Percentiles rank a stretch among this genome's conserved stretches.
These are phyloP conservation scores for Anser brachyrhynchus DNA, from an alignment of 2,113 vertebrate genomes.

Conservation along the genomic window DNA sequence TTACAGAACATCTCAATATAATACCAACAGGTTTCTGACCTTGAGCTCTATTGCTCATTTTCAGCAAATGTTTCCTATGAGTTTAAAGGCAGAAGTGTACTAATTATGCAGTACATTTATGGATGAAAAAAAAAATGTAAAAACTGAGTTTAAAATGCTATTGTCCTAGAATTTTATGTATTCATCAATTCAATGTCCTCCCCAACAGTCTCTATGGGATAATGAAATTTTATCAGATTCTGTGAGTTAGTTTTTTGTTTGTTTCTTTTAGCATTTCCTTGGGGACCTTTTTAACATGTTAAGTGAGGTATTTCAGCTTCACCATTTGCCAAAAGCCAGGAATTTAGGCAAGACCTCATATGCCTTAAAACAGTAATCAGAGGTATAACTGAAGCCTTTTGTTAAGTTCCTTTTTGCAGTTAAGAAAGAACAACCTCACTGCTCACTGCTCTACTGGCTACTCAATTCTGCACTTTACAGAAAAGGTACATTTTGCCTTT, in stretches of 20 bases:
- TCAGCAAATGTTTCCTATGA: neutral
- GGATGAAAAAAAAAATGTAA: neutral
- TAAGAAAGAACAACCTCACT: neutral
- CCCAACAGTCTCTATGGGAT: neutral
- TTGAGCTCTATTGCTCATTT: slow-evolving; percentile 17
- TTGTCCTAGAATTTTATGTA: neutral
- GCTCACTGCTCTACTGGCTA: neutral
- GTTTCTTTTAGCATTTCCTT: neutral
- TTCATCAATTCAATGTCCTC: neutral
- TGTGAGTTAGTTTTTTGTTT: neutral
- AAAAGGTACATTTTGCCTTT: neutral
- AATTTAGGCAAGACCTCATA: neutral
- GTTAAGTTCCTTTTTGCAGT: neutral
- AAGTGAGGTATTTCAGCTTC: neutral
- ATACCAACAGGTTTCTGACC: slow-evolving; percentile 3
- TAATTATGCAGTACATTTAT: neutral
- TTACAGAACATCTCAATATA: neutral
- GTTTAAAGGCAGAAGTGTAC: slow-evolving; percentile 13
- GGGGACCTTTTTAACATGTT: neutral
- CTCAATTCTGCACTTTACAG: neutral
- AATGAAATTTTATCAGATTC: neutral
- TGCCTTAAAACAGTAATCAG: neutral
- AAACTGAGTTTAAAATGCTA: neutral
- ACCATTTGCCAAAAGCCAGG: neutral
- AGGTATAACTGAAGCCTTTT: neutral